A percentile compares a stretch with the other conserved stretches of the same genome.
These are phyloP conservation scores for Entomobrya multifasciata DNA, from an alignment of 2,888 invertebrate genomes.

Conservation along the genomic window DNA sequence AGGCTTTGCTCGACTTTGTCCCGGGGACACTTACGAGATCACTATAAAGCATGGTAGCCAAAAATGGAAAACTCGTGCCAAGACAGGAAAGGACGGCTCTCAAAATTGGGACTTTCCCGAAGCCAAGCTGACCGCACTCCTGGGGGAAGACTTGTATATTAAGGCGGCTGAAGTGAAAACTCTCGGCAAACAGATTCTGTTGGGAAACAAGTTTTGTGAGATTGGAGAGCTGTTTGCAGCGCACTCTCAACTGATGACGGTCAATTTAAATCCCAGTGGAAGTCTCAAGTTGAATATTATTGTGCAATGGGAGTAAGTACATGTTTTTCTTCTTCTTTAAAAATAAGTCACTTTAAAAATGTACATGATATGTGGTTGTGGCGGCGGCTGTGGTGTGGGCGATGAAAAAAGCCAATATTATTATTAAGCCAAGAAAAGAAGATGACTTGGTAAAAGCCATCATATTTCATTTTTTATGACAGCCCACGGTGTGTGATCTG, in stretches of 20 bases:
- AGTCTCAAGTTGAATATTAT: slow-evolving; percentile 84
- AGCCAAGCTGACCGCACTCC: slow-evolving; percentile 82
- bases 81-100: slow-evolving; percentile 82
- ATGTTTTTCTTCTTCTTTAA: too few relatives aligned
- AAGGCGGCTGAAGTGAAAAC: slow-evolving; percentile 82
- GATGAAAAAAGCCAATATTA: too few relatives aligned
- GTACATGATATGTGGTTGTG: too few relatives aligned
- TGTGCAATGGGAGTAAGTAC: slow-evolving; percentile 83
- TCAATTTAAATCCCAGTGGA: slow-evolving; percentile 84
- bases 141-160: slow-evolving; percentile 83
- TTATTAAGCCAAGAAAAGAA: not conserved
- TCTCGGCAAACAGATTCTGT: slow-evolving; percentile 81
- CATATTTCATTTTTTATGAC: slow-evolving; percentile 50
- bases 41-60: slow-evolving; percentile 83
- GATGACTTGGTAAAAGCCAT: slow-evolving; percentile 30
- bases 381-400: too few relatives aligned
- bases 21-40: slow-evolving; percentile 84
- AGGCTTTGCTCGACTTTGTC: slow-evolving; percentile 84
- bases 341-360: not conserved
- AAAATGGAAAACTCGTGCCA: slow-evolving; percentile 84
- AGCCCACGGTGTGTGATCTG: not conserved
- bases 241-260: slow-evolving; percentile 84
- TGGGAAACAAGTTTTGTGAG: slow-evolving; percentile 84
- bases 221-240: slow-evolving; percentile 84
- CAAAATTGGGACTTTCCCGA: slow-evolving; percentile 77